Evolutionary conservation across 2,797 vertebrate genomes (phyloP).

Genomic region (Takifugu ocellatus): DNA sequence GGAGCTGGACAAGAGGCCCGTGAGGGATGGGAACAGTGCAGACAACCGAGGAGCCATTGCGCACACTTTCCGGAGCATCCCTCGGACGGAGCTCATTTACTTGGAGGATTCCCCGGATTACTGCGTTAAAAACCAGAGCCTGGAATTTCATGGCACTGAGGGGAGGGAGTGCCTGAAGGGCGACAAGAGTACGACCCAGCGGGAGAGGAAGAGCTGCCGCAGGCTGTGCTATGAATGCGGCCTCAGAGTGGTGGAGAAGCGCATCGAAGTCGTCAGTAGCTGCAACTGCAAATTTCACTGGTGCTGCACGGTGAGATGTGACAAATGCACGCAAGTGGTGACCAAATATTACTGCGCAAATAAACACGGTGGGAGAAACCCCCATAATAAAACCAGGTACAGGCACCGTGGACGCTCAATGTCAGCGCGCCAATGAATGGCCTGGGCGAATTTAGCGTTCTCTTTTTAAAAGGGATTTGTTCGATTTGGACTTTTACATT

Average conservation of each 20-base stretch:
- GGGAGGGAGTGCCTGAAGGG: slow-evolving; percentile 90
- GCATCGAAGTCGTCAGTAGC: slow-evolving; percentile 81
- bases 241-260: slow-evolving; percentile 83
- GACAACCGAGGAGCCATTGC: slow-evolving; percentile 80
- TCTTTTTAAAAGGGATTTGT: not conserved
- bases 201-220: slow-evolving; percentile 87
- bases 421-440: no score
- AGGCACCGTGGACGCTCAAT: slow-evolving; percentile 48
- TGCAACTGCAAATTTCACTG: slow-evolving; percentile 98
- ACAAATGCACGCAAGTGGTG: slow-evolving; percentile 84
- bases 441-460: not conserved
- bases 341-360: slow-evolving; percentile 85
- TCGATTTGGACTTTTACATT: not conserved
- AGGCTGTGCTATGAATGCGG: slow-evolving; percentile 89
- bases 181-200: slow-evolving; percentile 73
- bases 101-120: slow-evolving; percentile 94
- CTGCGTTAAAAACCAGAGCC: slow-evolving; percentile 85
- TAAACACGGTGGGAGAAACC: slow-evolving; percentile 51
- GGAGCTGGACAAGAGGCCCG: slow-evolving; percentile 86
- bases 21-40: slow-evolving; percentile 87
- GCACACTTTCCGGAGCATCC: slow-evolving; percentile 78
- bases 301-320: slow-evolving; percentile 94
- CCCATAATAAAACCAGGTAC: slow-evolving; percentile 66
- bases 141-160: slow-evolving; percentile 87
- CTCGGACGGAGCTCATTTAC: slow-evolving; percentile 84